Base-by-base conservation (phyloP, 1,140 invertebrate genomes). In the Bombus breviceps region DNA sequence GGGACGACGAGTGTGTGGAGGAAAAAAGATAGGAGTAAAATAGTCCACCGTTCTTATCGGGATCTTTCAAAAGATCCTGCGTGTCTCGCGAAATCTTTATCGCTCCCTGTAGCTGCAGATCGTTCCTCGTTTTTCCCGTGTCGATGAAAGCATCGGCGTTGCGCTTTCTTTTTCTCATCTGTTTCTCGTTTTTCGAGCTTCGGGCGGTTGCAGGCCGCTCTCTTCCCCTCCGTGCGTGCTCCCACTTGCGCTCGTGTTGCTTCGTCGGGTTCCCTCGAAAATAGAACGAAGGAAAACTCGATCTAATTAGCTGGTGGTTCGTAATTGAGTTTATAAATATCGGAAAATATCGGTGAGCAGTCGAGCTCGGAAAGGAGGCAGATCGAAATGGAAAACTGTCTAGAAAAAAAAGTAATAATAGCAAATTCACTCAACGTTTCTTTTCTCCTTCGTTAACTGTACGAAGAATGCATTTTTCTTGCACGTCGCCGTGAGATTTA, bases 271-370 rank as follows among this genome's bases (percentile, higher is more conserved):
- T 64, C 62, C 41, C 18, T 47, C 34, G 41, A 53, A 53, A 81
- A 59, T 69, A 81, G 83, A 71, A 72, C 37, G 28, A 75, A 66
- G 59, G 77, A 41, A 72, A 85, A 66, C 59, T 57, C 81, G 84
- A 87, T 86, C 78, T 86, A 86, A 87, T 87, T 87, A 86, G 78
- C 84, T 76, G 53, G 86, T 37, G n/a, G 62, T 57, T 76, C 72
- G 72, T 87, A 86, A 87, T 87, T 59, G 57, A 81, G 53, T 64
- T 76, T 84, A 64, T 80, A 86, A 87, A 71, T 81, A 66, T 59
- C 13, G 43, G 13, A 12, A 53, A 59, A 86, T 47, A 47, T 85
- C 82, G 75, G 41, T 57, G 39, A 6, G 1, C 39, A n/a, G 10
- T 3, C 9, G 34, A 37, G 68, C 28, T 1, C 47, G 18, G 0